Evolutionary conservation across 2,888 invertebrate species (phyloP).

Genomic region (Dryadula phaetusa): DNA sequence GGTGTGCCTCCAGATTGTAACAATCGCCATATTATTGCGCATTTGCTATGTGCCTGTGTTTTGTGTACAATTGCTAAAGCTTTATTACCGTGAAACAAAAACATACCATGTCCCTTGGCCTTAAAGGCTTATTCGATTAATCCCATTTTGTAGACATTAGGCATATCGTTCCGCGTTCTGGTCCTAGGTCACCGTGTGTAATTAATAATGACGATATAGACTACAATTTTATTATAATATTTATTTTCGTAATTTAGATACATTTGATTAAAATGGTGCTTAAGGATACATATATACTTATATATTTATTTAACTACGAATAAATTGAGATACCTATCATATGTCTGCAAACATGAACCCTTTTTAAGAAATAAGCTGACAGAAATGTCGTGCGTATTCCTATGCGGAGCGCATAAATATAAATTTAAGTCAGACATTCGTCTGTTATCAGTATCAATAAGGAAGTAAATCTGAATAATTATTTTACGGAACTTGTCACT

Average conservation of each 20-base stretch:
- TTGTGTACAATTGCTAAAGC: constrained; percentile 29
- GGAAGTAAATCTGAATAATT: constrained; percentile 35
- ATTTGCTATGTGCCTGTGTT: constrained; percentile 57
- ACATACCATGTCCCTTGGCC: constrained; percentile 21
- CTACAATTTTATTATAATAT: constrained; percentile 17
- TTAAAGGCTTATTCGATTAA: constrained; percentile 25
- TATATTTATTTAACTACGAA: no score
- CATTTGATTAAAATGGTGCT: background rate
- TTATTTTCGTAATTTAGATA: background rate
- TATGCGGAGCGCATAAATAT: constrained; percentile 26
- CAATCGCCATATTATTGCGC: constrained; percentile 67
- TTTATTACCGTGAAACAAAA: constrained; percentile 23
- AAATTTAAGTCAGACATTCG: constrained; percentile 12
- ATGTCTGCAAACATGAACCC: background rate
- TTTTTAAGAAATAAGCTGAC: background rate
- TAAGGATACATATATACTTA: background rate
- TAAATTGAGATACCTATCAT: no score
- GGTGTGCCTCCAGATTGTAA: constrained; percentile 71
- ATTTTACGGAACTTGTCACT: constrained; percentile 35
- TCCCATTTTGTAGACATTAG: constrained; percentile 20
- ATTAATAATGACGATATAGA: constrained; percentile 50
- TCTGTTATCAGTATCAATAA: constrained; percentile 27
- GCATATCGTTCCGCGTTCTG: constrained; percentile 39
- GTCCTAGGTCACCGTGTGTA: constrained; percentile 65
- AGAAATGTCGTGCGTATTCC: background rate